Evolutionary conservation across 1,140 invertebrate species (phyloP).

Genomic region (Microplitis demolitor): DNA sequence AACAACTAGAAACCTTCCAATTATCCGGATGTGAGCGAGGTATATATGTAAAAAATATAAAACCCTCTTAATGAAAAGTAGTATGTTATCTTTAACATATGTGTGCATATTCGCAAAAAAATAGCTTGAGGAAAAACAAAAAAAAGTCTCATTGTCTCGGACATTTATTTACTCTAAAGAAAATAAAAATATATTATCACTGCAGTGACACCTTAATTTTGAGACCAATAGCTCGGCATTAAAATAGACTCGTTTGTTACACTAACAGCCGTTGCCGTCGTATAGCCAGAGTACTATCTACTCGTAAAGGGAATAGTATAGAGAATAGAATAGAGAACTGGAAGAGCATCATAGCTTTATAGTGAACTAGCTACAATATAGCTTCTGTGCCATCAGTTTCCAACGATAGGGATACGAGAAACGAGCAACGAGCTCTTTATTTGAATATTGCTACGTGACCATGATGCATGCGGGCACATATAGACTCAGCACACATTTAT

Average conservation of each 20-base stretch:
- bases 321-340: too few species aligned
- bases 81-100: too few species aligned
- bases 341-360: too few species aligned
- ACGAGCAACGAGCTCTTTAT: constrained; percentile 25
- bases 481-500: not conserved
- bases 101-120: too few species aligned
- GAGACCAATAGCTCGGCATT: not conserved
- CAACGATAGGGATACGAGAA: not conserved
- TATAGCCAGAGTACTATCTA: not conserved
- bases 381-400: not conserved
- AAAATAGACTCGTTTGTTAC: constrained; percentile 7
- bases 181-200: not conserved
- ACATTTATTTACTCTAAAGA: not conserved
- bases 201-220: not conserved
- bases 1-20: too few species aligned
- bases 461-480: constrained; percentile 30
- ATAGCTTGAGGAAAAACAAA: too few species aligned
- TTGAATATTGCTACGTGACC: constrained; percentile 42
- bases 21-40: too few species aligned
- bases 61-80: too few species aligned
- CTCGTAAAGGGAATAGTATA: too few species aligned
- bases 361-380: too few species aligned
- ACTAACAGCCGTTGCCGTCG: not conserved
- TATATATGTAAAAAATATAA: too few species aligned
- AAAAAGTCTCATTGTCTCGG: not conserved